These are phyloP conservation scores for Amphipoea oculea DNA, from an alignment of 2,888 invertebrate genomes.

Conservation along the genomic window DNA sequence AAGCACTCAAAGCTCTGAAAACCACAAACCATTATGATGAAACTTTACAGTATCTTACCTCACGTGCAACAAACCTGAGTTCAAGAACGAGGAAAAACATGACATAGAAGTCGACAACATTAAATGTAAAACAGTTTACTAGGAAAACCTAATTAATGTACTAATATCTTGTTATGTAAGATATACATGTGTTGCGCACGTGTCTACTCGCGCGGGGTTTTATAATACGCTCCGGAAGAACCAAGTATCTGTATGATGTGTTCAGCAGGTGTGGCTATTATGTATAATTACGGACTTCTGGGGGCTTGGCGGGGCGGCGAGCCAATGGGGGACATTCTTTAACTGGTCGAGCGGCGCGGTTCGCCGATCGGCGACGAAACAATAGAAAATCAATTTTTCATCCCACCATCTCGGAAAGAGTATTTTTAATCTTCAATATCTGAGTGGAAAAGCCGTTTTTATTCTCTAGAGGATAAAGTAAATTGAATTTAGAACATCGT, in stretches of 20 bases:
- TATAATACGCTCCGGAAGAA: slow-evolving; percentile 32
- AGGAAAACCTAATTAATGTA: slow-evolving; percentile 48
- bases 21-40: not conserved
- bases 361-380: no score
- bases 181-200: slow-evolving; percentile 43
- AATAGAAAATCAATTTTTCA: no score
- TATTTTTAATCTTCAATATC: no score
- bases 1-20: not conserved
- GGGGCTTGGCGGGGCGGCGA: slow-evolving; percentile 24
- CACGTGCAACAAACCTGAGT: not conserved
- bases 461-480: no score
- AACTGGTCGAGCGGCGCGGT: no score
- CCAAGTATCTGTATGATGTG: slow-evolving; percentile 24
- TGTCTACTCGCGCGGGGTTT: slow-evolving; percentile 18
- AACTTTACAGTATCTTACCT: not conserved
- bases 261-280: slow-evolving; percentile 34
- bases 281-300: slow-evolving; percentile 14
- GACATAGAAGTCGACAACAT: slow-evolving; percentile 7
- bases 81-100: slow-evolving; percentile 44
- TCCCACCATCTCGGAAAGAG: no score
- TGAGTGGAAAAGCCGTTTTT: no score
- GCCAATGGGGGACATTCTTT: slow-evolving; percentile 9
- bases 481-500: no score
- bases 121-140: slow-evolving; percentile 25
- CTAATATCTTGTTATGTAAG: slow-evolving; percentile 35